Conservation (phyloP, 2,113 vertebrate species). For the Cromileptes altivelis region DNA sequence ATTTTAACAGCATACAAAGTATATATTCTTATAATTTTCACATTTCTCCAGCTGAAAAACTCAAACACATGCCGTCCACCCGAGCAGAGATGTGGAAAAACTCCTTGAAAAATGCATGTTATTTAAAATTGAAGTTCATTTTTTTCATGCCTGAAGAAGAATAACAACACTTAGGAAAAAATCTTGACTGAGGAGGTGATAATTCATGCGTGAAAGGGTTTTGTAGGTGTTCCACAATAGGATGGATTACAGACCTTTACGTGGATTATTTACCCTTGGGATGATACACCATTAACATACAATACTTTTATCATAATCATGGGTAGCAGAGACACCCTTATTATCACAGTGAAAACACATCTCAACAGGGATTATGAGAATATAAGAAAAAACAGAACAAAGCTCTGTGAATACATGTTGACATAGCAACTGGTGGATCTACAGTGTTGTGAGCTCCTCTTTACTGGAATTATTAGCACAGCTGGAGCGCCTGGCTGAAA, state of each 20-base stretch:
- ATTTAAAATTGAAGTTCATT: too few species aligned
- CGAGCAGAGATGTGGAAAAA: too few species aligned
- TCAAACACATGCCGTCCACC: too few species aligned
- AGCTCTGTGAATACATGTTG: constrained; percentile 8
- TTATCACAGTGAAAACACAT: not conserved
- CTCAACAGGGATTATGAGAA: not conserved
- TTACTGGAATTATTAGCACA: constrained; percentile 63
- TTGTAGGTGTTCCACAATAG: not conserved
- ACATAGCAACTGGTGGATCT: constrained; percentile 31
- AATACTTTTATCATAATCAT: constrained; percentile 23
- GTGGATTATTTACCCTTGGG: constrained; percentile 18
- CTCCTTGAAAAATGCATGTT: too few species aligned
- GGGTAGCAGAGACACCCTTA: constrained; percentile 1
- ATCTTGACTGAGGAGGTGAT: too few species aligned
- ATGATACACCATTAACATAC: not conserved
- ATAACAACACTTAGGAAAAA: too few species aligned
- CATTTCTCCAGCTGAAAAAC: too few species aligned
- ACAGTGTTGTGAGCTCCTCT: constrained; percentile 21
- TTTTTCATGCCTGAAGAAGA: too few species aligned
- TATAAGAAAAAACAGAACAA: not conserved
- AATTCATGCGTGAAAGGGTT: too few species aligned
- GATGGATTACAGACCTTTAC: constrained; percentile 24
- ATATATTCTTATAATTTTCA: too few species aligned
- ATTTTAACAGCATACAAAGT: too few species aligned
- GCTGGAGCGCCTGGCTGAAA: constrained; percentile 51